A percentile compares a stretch with the other conserved stretches of the same genome.
phyloP scores from a whole-genome alignment of 2,888 invertebrate species.

The Pelosia muscerda region DNA sequence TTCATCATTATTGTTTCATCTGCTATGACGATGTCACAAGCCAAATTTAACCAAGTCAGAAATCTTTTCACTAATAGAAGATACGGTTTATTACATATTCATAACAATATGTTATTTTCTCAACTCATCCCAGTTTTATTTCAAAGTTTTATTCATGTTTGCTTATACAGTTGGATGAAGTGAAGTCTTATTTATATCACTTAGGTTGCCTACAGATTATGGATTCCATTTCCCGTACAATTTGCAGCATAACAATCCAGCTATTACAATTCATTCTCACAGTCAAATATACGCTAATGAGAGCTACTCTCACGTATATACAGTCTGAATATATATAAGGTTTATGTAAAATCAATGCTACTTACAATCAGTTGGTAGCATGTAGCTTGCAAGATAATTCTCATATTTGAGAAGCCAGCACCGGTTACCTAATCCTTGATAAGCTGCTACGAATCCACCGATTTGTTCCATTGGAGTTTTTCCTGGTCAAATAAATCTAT shows the following conservation, averaged over 20 bases:
- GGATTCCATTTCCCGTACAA: no score
- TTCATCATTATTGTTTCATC: background rate
- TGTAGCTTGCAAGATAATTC: slow-evolving; percentile 55
- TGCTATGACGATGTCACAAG: background rate
- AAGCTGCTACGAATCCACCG: slow-evolving; percentile 68
- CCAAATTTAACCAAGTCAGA: background rate
- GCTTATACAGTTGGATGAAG: no score
- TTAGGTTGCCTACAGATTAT: no score
- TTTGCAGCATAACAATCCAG: no score
- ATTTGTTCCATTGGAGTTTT: slow-evolving; percentile 75
- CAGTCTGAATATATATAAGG: background rate
- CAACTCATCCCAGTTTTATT: background rate
- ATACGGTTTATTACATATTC: no score
- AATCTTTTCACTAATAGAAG: no score
- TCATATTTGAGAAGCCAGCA: slow-evolving; percentile 68
- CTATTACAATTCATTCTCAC: no score
- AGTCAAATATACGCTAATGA: no score
- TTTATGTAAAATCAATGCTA: slow-evolving; percentile 20
- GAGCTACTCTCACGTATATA: background rate
- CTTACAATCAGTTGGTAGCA: slow-evolving; percentile 65
- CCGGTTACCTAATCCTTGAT: slow-evolving; percentile 42
- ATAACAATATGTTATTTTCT: background rate
- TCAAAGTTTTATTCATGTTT: no score
- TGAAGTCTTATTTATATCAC: no score
- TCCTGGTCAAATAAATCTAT: slow-evolving; percentile 60